These are phyloP conservation scores for Serripes groenlandicus DNA, from an alignment of 2,888 invertebrate genomes.

Conservation along the genomic window DNA sequence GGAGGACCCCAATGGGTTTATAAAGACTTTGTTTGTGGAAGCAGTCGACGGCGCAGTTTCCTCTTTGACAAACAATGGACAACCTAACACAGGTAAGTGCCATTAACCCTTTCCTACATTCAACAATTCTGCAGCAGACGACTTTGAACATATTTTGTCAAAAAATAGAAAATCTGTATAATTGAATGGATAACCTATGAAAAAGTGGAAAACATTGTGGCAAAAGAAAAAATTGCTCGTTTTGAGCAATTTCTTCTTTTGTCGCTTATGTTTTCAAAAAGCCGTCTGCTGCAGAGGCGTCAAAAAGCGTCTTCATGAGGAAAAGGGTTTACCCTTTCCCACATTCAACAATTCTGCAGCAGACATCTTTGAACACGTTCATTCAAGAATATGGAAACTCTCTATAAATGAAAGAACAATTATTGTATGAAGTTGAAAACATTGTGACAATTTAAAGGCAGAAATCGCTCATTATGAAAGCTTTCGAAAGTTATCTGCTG, in stretches of 20 bases:
- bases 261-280: neutral
- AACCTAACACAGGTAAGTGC: conserved; percentile 59
- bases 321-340: neutral
- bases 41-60: conserved; percentile 65
- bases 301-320: neutral
- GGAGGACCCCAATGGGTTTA: conserved; percentile 33
- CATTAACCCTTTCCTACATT: neutral
- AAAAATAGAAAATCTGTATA: neutral
- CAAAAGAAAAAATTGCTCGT: neutral
- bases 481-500: too few relatives aligned
- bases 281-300: neutral
- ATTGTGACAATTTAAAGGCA: too few relatives aligned
- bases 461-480: too few relatives aligned
- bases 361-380: too few relatives aligned
- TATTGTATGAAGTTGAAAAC: too few relatives aligned
- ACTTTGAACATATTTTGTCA: neutral
- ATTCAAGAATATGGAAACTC: too few relatives aligned
- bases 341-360: too few relatives aligned
- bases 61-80: conserved; percentile 19
- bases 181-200: neutral
- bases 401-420: too few relatives aligned
- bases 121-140: neutral
- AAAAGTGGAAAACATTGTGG: neutral
- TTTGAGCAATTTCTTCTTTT: neutral
- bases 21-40: conserved; percentile 34